phyloP scores from a whole-genome alignment of 2,888 invertebrate genomes.

The Cyaniris semiargus region DNA sequence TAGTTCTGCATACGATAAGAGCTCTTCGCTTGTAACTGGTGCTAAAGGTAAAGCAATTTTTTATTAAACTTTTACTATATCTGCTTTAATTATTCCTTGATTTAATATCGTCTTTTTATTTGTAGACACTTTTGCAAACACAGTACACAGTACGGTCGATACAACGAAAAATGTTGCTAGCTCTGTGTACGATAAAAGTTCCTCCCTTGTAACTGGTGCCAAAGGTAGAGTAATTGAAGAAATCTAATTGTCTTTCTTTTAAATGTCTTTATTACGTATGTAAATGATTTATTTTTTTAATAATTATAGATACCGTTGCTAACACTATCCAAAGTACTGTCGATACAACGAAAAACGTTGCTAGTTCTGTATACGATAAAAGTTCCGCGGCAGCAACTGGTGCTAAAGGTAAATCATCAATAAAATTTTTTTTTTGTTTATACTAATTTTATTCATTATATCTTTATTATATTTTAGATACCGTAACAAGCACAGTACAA shows the following conservation, averaged over 20 bases:
- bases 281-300: background rate
- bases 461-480: conserved; percentile 43
- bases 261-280: conserved; percentile 33
- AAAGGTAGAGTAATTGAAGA: conserved; percentile 48
- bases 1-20: conserved; percentile 48
- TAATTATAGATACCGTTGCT: conserved; percentile 41
- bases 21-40: conserved; percentile 44
- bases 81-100: background rate
- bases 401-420: conserved; percentile 48
- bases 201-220: conserved; percentile 50
- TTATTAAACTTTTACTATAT: background rate
- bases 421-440: background rate
- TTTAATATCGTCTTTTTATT: conserved; percentile 1
- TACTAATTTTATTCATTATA: conserved; percentile 15
- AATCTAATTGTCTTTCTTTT: conserved; percentile 13
- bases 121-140: conserved; percentile 52
- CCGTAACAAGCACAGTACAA: conserved; percentile 46
- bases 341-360: conserved; percentile 57
- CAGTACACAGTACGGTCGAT: conserved; percentile 49
- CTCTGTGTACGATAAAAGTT: conserved; percentile 52
- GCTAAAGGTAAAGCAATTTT: conserved; percentile 44
- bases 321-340: conserved; percentile 45
- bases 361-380: conserved; percentile 55
- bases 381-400: conserved; percentile 49
- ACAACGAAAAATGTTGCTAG: conserved; percentile 46